Evolutionary conservation across 2,797 vertebrate genomes (phyloP), one percentile per base, ranked within the genome.

Genomic region (Onychomys leucogaster): DNA sequence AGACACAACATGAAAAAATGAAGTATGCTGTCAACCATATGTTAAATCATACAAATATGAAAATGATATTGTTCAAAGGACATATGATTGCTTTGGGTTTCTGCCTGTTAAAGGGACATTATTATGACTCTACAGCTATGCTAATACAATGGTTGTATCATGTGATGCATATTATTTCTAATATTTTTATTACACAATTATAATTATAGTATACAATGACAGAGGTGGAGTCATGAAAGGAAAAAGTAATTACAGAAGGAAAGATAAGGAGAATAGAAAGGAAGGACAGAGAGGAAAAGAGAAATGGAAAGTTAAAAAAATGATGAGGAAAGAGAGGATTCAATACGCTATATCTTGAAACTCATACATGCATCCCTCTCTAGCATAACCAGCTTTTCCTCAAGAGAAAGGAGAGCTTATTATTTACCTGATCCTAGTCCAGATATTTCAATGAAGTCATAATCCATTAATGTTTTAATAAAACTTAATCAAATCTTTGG

Each of bases 391-490:
- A 52, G 52, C 25, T 75, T 52, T 86, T 61, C 43, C 92, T 87
- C n/a, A 81, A 69, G 81, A 87, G 43, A 27, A 25, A 57, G 14
- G 43, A 27, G 34, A 57, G 10, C 23, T 57, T 34, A 55, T 85
- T 81, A 57, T 81, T 69, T 52, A 25, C 55, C 65, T 82, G 75
- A 32, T 88, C 21, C 34, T 52, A 91, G 52, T 55, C 9, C n/a
- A 34, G 34, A 82, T 57, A 67, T 67, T 77, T 82, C 59, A 83
- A 25, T 83, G 17, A 88, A n/a, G 11, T 76, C 77, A 77, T 77
- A 88, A 92, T 67, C 59, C 57, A 92, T 83, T 89, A 92, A 76
- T 75, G 57, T 89, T 88, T 88, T 89, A 67, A 88, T 92, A 89
- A 89, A 69, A 88, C 32, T 75, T 92, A 88, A 76, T 82, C 43